Base-by-base conservation (phyloP, 2,797 vertebrate species). In the Meriones psammophilus region DNA sequence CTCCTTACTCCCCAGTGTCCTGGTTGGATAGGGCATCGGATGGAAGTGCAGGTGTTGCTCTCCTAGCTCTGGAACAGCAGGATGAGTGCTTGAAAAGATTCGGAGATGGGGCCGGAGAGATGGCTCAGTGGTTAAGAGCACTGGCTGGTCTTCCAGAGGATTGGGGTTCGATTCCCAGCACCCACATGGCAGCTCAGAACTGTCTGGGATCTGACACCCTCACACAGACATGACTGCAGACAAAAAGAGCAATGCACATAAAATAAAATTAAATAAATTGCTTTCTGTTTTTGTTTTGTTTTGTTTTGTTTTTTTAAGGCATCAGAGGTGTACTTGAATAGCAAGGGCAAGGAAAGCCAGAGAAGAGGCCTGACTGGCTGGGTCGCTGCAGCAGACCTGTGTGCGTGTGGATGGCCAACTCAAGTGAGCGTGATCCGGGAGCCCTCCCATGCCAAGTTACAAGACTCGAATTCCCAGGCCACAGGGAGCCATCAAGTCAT, bases 381-480 rank as follows among this genome's bases (percentile, higher is more conserved):
- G 18, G 42, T 1, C 33, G 42, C 13, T 26, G 3, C 8, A 0
- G 80, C 64, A 28, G 68, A 33, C 6, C 62, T 5, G 2, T 0
- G 12, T 20, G 20, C 4, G 9, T 22, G 13, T 4, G 0, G 5
- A 28, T 2, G 8, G 6, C 39, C 69, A 5, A 26, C 3, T 2
- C 24, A 1, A 2, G 2, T 7, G 30, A 15, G 26, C 58, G 22
- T 36, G 46, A 84, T 50, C 7, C 0, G 5, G 58, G 33, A 33
- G 13, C 36, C 39, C 6, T 1, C 5, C 14, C n/a, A 2, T 0
- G 13, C 36, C 15, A 8, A 0, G 3, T 1, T 7, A n/a, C 42
- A 64, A 28, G 30, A 58, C 1, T 1, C 13, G 62, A 10, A 5
- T 1, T 15, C 1, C 26, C 60, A 22, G 64, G 54, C 10, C 28